phyloP scores from a whole-genome alignment of 2,888 invertebrate genomes.

The Chrysotoxum bicinctum region DNA sequence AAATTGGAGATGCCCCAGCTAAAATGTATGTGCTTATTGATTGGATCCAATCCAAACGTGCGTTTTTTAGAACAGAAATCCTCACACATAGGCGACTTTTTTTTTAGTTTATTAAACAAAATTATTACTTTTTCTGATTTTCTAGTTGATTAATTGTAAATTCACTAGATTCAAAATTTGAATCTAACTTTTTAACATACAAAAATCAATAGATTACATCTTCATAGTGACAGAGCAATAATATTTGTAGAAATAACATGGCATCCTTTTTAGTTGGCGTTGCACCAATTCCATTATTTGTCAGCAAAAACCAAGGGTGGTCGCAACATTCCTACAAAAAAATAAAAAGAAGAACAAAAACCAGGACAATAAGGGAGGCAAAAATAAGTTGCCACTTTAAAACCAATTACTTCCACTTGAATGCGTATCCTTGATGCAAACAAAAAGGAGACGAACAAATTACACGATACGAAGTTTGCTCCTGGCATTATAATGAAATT shows the following conservation, averaged over 20 bases:
- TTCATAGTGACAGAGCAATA: no score
- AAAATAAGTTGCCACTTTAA: slow-evolving; percentile 64
- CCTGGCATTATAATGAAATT: slow-evolving; percentile 60
- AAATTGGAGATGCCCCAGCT: no score
- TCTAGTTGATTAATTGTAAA: no score
- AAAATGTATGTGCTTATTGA: no score
- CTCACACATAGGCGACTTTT: no score
- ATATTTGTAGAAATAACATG: neutral
- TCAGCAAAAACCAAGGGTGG: neutral
- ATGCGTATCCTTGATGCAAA: slow-evolving; percentile 56
- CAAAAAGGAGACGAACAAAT: slow-evolving; percentile 18
- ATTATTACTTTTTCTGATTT: no score
- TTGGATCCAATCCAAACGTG: no score
- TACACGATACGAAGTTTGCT: slow-evolving; percentile 47
- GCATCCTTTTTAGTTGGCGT: neutral
- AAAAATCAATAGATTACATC: no score
- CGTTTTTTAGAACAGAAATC: no score
- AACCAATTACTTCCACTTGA: slow-evolving; percentile 69
- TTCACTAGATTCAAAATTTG: no score
- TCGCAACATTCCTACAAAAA: slow-evolving; percentile 6
- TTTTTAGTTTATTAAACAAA: no score
- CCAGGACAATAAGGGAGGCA: neutral
- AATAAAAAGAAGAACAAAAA: neutral
- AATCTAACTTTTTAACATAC: no score
- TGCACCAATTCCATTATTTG: slow-evolving; percentile 27